These are phyloP conservation scores for Eulemur mongoz DNA, from an alignment of 2,797 vertebrate genomes.

Conservation along the genomic window DNA sequence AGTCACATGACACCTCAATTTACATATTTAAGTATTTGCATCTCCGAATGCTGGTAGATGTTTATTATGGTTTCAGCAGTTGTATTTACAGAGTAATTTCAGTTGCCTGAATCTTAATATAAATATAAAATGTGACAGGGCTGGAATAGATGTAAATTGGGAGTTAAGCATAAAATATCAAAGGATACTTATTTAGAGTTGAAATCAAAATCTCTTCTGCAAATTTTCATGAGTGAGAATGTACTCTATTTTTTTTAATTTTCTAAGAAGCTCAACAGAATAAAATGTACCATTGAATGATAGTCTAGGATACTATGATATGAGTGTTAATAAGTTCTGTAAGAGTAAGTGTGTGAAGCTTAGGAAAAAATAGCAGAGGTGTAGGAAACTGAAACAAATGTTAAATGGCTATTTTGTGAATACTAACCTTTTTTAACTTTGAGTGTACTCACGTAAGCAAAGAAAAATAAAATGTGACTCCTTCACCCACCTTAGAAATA, in stretches of 20 bases:
- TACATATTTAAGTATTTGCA: slow-evolving; percentile 9
- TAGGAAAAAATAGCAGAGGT: not conserved
- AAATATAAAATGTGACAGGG: not conserved
- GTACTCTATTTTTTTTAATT: not conserved
- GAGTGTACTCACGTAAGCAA: not conserved
- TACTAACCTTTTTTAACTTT: not conserved
- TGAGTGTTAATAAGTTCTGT: not conserved
- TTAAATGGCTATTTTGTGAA: not conserved
- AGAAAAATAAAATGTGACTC: not conserved
- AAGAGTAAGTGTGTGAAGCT: not conserved
- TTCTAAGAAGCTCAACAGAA: not conserved
- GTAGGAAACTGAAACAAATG: not conserved
- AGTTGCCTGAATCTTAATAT: not conserved
- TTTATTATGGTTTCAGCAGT: not conserved
- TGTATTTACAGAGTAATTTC: slow-evolving; percentile 2
- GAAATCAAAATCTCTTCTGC: not conserved
- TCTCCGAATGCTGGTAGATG: not conserved
- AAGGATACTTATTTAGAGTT: not conserved
- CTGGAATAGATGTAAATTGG: not conserved
- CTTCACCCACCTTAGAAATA: not conserved
- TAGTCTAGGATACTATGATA: not conserved
- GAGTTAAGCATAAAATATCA: not conserved
- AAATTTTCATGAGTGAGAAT: not conserved
- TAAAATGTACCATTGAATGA: not conserved
- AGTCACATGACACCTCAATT: not conserved